Conservation (phyloP, 2,888 invertebrate species). For the Lasius fuliginosus region DNA sequence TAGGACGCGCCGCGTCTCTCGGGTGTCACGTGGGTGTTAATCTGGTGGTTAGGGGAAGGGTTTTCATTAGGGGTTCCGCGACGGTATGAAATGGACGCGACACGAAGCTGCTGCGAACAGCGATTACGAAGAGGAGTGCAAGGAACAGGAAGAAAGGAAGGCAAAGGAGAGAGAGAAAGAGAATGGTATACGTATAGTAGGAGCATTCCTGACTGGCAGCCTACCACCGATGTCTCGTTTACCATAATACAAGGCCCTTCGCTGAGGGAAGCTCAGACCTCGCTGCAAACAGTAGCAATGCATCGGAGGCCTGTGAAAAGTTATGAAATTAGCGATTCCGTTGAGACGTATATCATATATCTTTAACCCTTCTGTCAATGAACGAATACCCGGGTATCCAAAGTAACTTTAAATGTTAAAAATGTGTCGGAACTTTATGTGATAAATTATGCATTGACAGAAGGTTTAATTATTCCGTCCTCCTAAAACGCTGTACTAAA, state of each 20-base stretch:
- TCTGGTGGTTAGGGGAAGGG: slow-evolving; percentile 67
- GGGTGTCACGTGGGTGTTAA: slow-evolving; percentile 69
- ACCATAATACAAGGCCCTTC: slow-evolving; percentile 80
- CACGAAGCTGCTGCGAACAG: slow-evolving; percentile 55
- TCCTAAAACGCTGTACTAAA: no score
- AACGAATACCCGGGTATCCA: no score
- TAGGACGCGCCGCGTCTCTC: slow-evolving; percentile 26
- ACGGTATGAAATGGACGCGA: slow-evolving; percentile 61
- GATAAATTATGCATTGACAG: no score
- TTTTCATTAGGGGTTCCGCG: slow-evolving; percentile 71
- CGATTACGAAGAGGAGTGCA: slow-evolving; percentile 39
- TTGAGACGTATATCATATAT: slow-evolving; percentile 48
- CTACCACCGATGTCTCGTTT: slow-evolving; percentile 79
- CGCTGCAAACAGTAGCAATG: slow-evolving; percentile 77
- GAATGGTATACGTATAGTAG: slow-evolving; percentile 55
- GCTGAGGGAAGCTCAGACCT: slow-evolving; percentile 62
- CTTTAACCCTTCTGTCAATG: slow-evolving; percentile 33
- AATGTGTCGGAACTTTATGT: no score
- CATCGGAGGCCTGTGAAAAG: slow-evolving; percentile 73
- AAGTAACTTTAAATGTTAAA: no score
- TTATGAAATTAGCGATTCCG: slow-evolving; percentile 59
- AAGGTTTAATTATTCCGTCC: no score
- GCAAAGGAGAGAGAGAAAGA: slow-evolving; percentile 32
- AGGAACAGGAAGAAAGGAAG: slow-evolving; percentile 29
- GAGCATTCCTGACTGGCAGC: slow-evolving; percentile 78